Conservation (phyloP, 2,113 vertebrate genomes). For the Corapipo altera region DNA sequence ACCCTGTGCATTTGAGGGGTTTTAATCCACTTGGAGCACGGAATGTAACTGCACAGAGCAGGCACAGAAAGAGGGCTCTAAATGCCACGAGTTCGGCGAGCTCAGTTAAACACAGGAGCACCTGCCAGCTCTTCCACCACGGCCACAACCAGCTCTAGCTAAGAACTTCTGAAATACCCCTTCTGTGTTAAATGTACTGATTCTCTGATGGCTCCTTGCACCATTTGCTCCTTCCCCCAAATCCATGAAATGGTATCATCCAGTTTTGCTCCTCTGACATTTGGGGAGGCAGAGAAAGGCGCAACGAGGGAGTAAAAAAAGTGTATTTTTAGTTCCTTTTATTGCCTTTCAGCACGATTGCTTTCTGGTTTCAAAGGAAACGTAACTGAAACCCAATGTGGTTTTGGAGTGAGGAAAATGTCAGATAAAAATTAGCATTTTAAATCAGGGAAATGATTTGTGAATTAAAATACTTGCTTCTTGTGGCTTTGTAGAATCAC, state of each 20-base stretch:
- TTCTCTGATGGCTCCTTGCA: neutral
- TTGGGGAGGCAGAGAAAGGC: slow-evolving; percentile 8
- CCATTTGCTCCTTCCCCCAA: neutral
- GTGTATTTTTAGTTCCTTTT: slow-evolving; percentile 19
- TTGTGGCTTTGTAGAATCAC: slow-evolving; percentile 27
- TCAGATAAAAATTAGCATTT: slow-evolving; percentile 45
- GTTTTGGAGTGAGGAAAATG: slow-evolving; percentile 14
- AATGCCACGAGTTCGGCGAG: neutral
- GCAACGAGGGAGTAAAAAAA: neutral
- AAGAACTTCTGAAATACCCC: neutral
- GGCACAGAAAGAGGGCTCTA: neutral
- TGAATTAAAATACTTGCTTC: slow-evolving; percentile 34
- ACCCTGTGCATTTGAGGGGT: neutral
- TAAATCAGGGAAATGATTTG: neutral
- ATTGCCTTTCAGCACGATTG: neutral
- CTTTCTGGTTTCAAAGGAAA: slow-evolving; percentile 45
- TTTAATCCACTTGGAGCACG: neutral
- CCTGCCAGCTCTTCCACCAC: neutral
- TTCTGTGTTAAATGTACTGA: neutral
- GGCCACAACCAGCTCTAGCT: neutral
- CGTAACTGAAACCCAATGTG: slow-evolving; percentile 14
- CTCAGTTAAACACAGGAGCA: neutral
- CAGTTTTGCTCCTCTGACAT: neutral
- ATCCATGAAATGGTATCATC: neutral
- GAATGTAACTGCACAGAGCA: neutral